Base-by-base conservation (phyloP, 2,888 invertebrate genomes). In the Apomyelois bistriatella region DNA sequence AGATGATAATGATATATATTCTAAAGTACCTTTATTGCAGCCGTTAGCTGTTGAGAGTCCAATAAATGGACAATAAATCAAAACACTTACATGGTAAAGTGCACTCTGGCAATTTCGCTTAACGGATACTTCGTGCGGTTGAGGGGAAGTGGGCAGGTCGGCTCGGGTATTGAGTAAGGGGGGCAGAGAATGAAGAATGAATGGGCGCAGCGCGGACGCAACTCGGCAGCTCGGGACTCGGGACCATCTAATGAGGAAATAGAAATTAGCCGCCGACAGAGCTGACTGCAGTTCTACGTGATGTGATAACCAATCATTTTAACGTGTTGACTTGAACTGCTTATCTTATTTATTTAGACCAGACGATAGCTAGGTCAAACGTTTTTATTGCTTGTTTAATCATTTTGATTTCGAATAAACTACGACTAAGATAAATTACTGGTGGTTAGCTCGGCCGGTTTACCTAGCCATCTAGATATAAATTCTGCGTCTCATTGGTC, bases 51-150 rank as follows among this genome's bases (percentile, higher is more conserved):
- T 71, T 70, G 73, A 79, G 77, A 74, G 74, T 69, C 71, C 77
- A 84, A 85, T 84, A 88, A 86, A 86, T 82, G 82, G 72, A 69
- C 80, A 79, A 84, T 87, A 89, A 88, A 87, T 88, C 88, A 85
- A 79, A 86, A 85, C 82, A 82, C 74, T 85, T 76, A 68, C 74
- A 64, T 64, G 72, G 74, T 68, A 70, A 80, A 85, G 82, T 81
- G 80, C 79, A 80, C 76, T 83, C 72, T 70, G 70, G 71, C 78
- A 79, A 85, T 82, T 85, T 85, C 64, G 74, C 79, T 73, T 56
- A 64, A 65, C 72, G 69, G 72, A 67, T 68, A 68, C 53, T 54
- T 60, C 63, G 72, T 64, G 67, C 65, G 62, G 65, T 58, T 41
- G 43, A 66, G 22, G 61, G 66, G 70, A 72, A 62, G 69, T 67